phyloP scores from a whole-genome alignment of 1,140 invertebrate species.

The Drepana arcuata region DNA sequence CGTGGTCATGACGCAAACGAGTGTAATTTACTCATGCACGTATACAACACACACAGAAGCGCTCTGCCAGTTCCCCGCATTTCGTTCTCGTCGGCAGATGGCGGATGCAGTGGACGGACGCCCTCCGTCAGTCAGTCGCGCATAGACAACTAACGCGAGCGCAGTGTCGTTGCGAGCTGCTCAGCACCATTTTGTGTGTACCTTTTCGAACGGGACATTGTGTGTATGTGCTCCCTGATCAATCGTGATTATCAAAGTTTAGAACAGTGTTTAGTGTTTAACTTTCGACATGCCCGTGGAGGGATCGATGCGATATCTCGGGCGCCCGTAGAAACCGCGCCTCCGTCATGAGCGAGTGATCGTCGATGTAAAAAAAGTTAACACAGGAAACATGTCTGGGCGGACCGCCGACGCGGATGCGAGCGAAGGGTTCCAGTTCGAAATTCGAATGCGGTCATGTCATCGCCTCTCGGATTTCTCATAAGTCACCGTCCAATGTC shows the following conservation, averaged over 20 bases:
- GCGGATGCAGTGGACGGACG: conserved; percentile 66
- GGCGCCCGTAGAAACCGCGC: conserved; percentile 67
- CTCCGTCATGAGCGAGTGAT: conserved; percentile 69
- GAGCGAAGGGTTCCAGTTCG: conserved; percentile 69
- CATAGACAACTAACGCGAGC: conserved; percentile 64
- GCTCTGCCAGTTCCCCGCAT: conserved; percentile 44
- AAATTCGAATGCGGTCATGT: conserved; percentile 72
- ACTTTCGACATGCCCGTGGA: conserved; percentile 59
- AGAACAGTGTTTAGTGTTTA: conserved; percentile 45
- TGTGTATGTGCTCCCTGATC: conserved; percentile 67
- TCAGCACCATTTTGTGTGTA: conserved; percentile 68
- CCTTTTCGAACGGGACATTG: conserved; percentile 65
- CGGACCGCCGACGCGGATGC: conserved; percentile 65
- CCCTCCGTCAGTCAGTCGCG: conserved; percentile 66
- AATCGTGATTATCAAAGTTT: conserved; percentile 42
- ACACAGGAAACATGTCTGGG: conserved; percentile 71
- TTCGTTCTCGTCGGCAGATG: conserved; percentile 69
- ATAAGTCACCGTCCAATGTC: conserved; percentile 70
- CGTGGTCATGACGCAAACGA: conserved; percentile 29
- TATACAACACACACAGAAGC: conserved; percentile 33
- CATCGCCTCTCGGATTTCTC: conserved; percentile 68
- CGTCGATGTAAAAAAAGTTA: conserved; percentile 68
- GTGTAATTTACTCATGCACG: conserved; percentile 26
- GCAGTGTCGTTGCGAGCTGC: conserved; percentile 47
- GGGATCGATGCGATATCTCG: conserved; percentile 65